Base-by-base conservation (phyloP, 2,888 invertebrate genomes). In the Achlya flavicornis region DNA sequence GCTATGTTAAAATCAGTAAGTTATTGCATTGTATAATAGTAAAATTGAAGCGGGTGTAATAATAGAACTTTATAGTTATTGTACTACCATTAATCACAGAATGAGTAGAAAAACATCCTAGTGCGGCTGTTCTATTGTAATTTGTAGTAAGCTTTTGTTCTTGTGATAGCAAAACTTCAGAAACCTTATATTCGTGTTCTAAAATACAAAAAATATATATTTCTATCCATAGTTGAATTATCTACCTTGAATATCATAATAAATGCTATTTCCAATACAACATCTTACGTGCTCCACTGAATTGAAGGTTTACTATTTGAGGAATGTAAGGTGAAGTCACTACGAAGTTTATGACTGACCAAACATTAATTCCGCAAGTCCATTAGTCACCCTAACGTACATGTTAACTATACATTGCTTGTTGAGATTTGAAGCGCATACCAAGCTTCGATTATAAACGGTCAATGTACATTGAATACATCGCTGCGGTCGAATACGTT, bases 311-410 rank as follows among this genome's bases (percentile, higher is more conserved):
- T 26, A 10, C 10, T 19, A 41, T 16, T 41, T 60, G 41, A 41
- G 79, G 82, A 86, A 84, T 85, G 83, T 74, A 75, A 77, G 72
- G 65, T 75, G 70, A 78, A 75, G 73, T 67, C 73, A 67, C 73
- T 68, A 73, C 73, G 7, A 53, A 53, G 16, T 35, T 33, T 63
- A 68, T 70, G 71, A 73, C 66, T 71, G 69, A 68, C 70, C 71
- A 69, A 77, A 72, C 74, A 66, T 72, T 70, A 68, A 72, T 66
- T 71, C 66, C 67, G 67, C 66, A 35, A 75, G 69, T 75, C 75
- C 71, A 72, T 72, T 74, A 76, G 64, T 43, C 60, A 12, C 26
- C 43, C 6, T 4, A 41, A 12, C 41, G 6, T 10, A 11, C 10
- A n/a, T 58, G 3, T n/a, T 5, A 41, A 7, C 16, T 8, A 43